Percentiles rank a stretch among this genome's conserved stretches.
phyloP scores from a whole-genome alignment of 2,888 invertebrate species.

The Heteromurus nitidus region DNA sequence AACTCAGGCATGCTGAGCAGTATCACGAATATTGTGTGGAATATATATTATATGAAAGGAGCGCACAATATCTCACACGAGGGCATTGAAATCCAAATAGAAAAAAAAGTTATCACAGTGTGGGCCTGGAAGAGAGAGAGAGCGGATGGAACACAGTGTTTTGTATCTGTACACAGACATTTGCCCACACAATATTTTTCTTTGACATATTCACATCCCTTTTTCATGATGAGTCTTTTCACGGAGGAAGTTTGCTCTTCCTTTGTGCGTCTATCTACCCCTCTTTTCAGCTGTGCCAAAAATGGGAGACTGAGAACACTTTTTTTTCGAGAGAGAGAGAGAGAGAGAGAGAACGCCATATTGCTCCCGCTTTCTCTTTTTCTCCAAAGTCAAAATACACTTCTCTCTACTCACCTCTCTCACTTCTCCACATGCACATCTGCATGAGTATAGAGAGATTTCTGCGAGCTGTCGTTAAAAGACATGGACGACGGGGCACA shows the following conservation, averaged over 20 bases:
- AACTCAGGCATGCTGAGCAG: neutral
- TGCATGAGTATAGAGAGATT: too few relatives aligned
- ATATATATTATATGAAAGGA: too few relatives aligned
- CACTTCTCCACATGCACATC: neutral
- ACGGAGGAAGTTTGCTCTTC: slow-evolving; percentile 44
- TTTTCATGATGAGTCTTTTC: slow-evolving; percentile 43
- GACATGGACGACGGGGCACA: neutral
- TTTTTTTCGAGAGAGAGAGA: slow-evolving; percentile 10
- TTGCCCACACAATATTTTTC: slow-evolving; percentile 45
- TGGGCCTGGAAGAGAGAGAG: too few relatives aligned
- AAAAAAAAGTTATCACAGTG: too few relatives aligned
- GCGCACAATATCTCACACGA: too few relatives aligned
- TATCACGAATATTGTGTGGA: too few relatives aligned
- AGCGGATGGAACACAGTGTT: slow-evolving; percentile 32
- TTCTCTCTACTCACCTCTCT: neutral
- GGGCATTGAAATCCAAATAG: too few relatives aligned
- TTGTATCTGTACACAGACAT: slow-evolving; percentile 1
- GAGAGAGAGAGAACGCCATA: slow-evolving; percentile 2
- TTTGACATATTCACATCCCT: slow-evolving; percentile 58
- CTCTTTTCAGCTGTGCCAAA: slow-evolving; percentile 3
- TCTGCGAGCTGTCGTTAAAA: too few relatives aligned
- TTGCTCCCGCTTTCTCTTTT: neutral
- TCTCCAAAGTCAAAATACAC: neutral
- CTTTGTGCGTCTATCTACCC: slow-evolving; percentile 11
- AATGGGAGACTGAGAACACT: too few relatives aligned